phyloP scores from a whole-genome alignment of 2,113 vertebrate species.

The Loxodonta africana region DNA sequence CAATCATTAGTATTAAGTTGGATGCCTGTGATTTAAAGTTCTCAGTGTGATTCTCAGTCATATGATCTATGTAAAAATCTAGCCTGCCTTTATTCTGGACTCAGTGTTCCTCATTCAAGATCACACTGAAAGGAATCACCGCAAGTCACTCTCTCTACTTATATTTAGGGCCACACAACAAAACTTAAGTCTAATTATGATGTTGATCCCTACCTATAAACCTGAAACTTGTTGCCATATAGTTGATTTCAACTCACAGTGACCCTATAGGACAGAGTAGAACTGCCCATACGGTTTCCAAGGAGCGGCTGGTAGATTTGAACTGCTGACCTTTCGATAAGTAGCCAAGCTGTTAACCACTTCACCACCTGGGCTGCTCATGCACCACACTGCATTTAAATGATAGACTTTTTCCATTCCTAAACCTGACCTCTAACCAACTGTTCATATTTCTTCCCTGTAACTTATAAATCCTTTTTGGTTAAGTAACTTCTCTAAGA shows the following conservation, averaged over 20 bases:
- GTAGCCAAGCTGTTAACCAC: no score
- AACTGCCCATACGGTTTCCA: no score
- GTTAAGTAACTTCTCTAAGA: background rate
- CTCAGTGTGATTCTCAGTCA: background rate
- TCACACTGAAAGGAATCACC: background rate
- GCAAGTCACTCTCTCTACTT: background rate
- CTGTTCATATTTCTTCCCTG: background rate
- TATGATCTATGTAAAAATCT: background rate
- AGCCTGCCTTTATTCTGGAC: background rate
- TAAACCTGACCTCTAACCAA: background rate
- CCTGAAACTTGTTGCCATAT: no score
- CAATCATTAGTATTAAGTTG: background rate
- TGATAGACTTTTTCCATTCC: background rate
- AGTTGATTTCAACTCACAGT: no score
- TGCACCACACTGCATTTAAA: background rate
- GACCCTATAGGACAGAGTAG: no score
- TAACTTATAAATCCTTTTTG: background rate
- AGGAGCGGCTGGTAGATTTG: no score
- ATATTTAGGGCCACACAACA: background rate
- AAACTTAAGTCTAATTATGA: background rate
- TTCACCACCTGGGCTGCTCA: no score
- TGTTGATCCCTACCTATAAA: background rate
- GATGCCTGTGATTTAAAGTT: background rate
- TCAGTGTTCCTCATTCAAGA: background rate
- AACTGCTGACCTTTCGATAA: no score